phyloP scores from a whole-genome alignment of 2,888 invertebrate species.

The Nomada hirtipes region DNA sequence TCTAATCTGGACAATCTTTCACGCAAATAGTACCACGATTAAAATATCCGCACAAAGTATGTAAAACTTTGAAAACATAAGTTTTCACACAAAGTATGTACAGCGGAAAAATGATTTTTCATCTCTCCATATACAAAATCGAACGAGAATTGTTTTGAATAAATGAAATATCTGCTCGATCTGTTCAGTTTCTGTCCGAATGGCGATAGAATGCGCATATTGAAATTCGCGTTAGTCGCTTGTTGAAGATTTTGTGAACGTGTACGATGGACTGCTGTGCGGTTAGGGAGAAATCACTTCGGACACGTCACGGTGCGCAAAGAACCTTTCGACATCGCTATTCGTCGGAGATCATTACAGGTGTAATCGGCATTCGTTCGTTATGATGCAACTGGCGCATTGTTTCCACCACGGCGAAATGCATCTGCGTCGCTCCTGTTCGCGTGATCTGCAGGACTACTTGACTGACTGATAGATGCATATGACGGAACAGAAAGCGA shows the following conservation, averaged over 20 bases:
- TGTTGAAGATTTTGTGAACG: slow-evolving; percentile 30
- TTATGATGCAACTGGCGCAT: slow-evolving; percentile 68
- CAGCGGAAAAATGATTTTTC: too few relatives aligned
- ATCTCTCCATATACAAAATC: not conserved
- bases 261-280: slow-evolving; percentile 14
- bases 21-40: too few relatives aligned
- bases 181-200: slow-evolving; percentile 15
- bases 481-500: not conserved
- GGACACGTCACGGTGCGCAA: slow-evolving; percentile 53
- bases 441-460: slow-evolving; percentile 17
- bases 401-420: slow-evolving; percentile 65
- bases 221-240: slow-evolving; percentile 7
- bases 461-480: not conserved
- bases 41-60: too few relatives aligned
- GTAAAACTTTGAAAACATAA: too few relatives aligned
- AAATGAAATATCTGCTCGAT: not conserved
- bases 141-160: not conserved
- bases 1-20: too few relatives aligned
- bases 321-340: slow-evolving; percentile 60
- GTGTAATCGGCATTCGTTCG: slow-evolving; percentile 69
- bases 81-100: too few relatives aligned
- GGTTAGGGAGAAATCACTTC: slow-evolving; percentile 56
- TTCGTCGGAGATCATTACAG: slow-evolving; percentile 69
- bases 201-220: slow-evolving; percentile 3
- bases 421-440: slow-evolving; percentile 45